Conservation (phyloP, 2,797 vertebrate species). For the Meriones psammophilus region DNA sequence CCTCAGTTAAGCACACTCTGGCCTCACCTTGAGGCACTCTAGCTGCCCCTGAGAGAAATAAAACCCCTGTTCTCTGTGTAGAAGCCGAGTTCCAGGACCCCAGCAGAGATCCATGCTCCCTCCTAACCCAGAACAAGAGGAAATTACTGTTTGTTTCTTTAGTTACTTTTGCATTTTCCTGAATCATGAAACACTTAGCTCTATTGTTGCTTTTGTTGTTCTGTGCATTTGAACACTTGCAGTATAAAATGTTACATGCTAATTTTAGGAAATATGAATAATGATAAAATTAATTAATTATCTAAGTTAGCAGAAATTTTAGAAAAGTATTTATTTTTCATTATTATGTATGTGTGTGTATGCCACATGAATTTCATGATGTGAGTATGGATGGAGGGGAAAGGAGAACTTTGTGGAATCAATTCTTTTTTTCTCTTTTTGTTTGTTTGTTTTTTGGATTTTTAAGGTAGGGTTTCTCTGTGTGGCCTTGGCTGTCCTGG, state of each 20-base stretch:
- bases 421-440: neutral
- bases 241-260: neutral
- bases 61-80: too few species aligned
- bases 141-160: neutral
- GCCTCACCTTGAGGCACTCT: too few species aligned
- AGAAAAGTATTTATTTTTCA: neutral
- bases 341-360: neutral
- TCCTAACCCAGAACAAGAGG: neutral
- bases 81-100: too few species aligned
- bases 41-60: too few species aligned
- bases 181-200: neutral
- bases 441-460: too few species aligned
- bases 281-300: neutral
- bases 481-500: too few species aligned
- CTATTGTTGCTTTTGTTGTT: neutral
- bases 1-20: too few species aligned
- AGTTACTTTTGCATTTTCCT: neutral
- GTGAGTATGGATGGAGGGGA: neutral
- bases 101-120: too few species aligned
- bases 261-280: neutral
- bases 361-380: neutral
- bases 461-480: too few species aligned
- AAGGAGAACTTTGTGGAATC: neutral
- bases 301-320: neutral
- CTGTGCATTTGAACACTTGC: neutral